Evolutionary conservation across 1,140 invertebrate species (phyloP).

Genomic region (Halictus rubicundus): DNA sequence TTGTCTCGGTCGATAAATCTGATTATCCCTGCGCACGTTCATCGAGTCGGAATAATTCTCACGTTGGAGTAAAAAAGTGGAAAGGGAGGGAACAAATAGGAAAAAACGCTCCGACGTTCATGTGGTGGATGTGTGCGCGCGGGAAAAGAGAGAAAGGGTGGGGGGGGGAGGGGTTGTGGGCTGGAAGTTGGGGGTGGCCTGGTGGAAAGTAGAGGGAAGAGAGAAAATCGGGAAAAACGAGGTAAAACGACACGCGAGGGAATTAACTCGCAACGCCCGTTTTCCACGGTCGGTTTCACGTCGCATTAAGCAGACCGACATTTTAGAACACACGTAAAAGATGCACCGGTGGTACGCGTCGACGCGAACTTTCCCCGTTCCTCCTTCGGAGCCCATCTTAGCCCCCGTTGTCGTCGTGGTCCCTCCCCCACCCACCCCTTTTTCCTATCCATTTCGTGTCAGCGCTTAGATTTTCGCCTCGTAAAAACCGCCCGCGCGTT

Average conservation of each 20-base stretch:
- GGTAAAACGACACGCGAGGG: slow-evolving; percentile 45
- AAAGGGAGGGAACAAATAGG: background rate
- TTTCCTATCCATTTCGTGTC: slow-evolving; percentile 25
- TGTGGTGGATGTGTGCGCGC: no score
- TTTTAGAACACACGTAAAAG: slow-evolving; percentile 38
- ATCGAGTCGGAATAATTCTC: slow-evolving; percentile 57
- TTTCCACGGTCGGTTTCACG: slow-evolving; percentile 46
- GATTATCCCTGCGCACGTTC: slow-evolving; percentile 46
- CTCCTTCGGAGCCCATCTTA: slow-evolving; percentile 14
- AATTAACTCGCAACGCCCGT: slow-evolving; percentile 53
- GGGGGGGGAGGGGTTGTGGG: background rate
- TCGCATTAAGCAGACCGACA: slow-evolving; percentile 50
- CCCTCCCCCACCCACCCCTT: background rate
- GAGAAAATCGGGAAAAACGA: slow-evolving; percentile 51
- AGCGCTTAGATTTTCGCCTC: slow-evolving; percentile 34
- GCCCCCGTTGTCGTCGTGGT: no score
- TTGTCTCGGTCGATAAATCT: slow-evolving; percentile 50
- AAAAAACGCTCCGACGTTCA: background rate
- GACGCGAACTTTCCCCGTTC: slow-evolving; percentile 14
- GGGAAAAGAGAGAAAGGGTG: no score
- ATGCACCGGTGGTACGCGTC: slow-evolving; percentile 2
- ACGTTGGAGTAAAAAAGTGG: slow-evolving; percentile 40
- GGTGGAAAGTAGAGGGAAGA: background rate
- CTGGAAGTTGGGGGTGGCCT: background rate
- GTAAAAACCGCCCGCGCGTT: slow-evolving; percentile 23